These are phyloP conservation scores for Lucilia sericata DNA, from an alignment of 1,140 invertebrate genomes.

Conservation along the genomic window DNA sequence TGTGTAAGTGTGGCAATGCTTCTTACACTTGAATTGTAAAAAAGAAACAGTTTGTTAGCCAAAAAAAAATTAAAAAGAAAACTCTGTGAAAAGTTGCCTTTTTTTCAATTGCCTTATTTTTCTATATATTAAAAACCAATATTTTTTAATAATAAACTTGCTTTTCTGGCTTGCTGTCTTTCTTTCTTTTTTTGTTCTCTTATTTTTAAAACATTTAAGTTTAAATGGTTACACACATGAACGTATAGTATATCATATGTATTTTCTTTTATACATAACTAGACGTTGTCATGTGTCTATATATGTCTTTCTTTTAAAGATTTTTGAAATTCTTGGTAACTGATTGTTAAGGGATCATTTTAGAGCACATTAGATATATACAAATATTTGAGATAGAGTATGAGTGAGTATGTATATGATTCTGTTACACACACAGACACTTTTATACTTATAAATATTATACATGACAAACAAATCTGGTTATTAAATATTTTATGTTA, in stretches of 20 bases:
- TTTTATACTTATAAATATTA: neutral
- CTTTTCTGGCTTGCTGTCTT: neutral
- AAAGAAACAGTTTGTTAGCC: neutral
- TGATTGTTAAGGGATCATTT: neutral
- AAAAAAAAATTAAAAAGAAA: neutral
- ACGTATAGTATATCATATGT: too few species aligned
- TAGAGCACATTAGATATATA: neutral
- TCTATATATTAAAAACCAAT: constrained; percentile 21
- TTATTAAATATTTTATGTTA: constrained; percentile 30
- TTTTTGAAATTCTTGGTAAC: neutral
- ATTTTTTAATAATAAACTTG: constrained; percentile 37
- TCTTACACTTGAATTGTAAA: neutral
- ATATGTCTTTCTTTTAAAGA: neutral
- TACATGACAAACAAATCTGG: constrained; percentile 18
- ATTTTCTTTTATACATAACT: neutral
- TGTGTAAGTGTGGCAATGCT: neutral
- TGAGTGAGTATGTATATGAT: neutral
- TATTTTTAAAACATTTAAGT: neutral
- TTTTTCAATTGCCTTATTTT: too few species aligned
- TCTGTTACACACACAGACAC: neutral
- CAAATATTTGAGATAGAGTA: neutral
- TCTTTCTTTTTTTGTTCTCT: neutral
- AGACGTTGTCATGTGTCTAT: neutral
- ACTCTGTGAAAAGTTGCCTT: too few species aligned
- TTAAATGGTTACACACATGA: too few species aligned